Evolutionary conservation across 2,888 invertebrate genomes (phyloP).

Genomic region (Rosalia funebris): DNA sequence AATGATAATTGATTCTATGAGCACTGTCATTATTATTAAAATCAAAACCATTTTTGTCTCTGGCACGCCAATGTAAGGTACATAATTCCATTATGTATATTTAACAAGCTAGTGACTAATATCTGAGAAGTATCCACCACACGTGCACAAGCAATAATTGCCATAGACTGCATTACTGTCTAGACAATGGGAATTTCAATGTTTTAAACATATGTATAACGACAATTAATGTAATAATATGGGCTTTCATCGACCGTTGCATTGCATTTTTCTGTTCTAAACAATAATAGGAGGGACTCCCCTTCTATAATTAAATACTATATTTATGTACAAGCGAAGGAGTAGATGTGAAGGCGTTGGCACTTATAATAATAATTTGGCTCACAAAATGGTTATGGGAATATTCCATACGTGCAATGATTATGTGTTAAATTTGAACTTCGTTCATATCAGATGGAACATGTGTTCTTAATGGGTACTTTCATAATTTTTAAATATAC

Average conservation of each 20-base stretch:
- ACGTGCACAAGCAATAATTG: constrained; percentile 24
- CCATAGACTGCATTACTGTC: constrained; percentile 15
- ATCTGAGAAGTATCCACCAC: constrained; percentile 16
- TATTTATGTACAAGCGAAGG: background rate
- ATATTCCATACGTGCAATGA: no score
- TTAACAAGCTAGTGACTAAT: constrained; percentile 27
- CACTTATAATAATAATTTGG: background rate
- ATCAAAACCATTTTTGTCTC: no score
- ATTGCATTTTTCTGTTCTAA: background rate
- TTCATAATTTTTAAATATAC: no score
- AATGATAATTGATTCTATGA: no score
- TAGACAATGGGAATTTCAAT: constrained; percentile 26
- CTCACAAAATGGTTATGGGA: background rate
- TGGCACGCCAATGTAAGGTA: no score
- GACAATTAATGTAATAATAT: constrained; percentile 10
- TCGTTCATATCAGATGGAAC: no score
- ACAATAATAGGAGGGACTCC: background rate
- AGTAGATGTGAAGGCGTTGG: background rate
- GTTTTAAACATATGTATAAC: constrained; percentile 15
- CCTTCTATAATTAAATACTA: background rate
- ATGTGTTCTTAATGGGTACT: no score
- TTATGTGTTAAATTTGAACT: no score
- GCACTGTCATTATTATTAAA: no score
- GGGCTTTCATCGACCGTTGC: constrained; percentile 1
- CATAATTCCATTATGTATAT: constrained; percentile 18